These are phyloP conservation scores for Nymphicus hollandicus DNA, from an alignment of 2,113 vertebrate species.

Conservation along the genomic window DNA sequence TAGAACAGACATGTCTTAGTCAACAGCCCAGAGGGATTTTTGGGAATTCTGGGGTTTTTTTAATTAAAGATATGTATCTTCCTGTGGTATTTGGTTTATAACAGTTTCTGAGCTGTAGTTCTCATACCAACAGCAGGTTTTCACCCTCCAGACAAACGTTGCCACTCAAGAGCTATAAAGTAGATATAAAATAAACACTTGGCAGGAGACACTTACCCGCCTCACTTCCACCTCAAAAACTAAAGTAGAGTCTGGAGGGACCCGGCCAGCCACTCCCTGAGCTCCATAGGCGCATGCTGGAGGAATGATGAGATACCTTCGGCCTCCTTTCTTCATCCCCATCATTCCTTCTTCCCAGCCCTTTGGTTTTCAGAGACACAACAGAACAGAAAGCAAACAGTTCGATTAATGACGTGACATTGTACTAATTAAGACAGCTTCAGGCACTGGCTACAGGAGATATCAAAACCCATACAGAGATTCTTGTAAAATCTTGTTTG, in stretches of 20 bases:
- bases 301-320: slow-evolving; percentile 84
- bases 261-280: slow-evolving; percentile 80
- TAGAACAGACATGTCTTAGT: not conserved
- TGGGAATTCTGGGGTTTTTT: not conserved
- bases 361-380: slow-evolving; percentile 64
- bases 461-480: not conserved
- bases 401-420: not conserved
- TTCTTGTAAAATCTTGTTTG: not conserved
- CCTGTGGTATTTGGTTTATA: not conserved
- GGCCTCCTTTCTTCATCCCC: slow-evolving; percentile 88
- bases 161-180: not conserved
- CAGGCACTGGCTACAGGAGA: not conserved
- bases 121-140: not conserved
- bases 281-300: slow-evolving; percentile 81
- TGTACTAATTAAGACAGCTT: not conserved
- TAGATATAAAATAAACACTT: not conserved
- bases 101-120: not conserved
- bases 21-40: not conserved
- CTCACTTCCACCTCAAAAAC: slow-evolving; percentile 88
- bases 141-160: not conserved
- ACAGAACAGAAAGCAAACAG: not conserved
- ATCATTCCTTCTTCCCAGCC: slow-evolving; percentile 95
- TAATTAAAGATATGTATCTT: not conserved
- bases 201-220: slow-evolving; percentile 76
- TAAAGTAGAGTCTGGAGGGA: slow-evolving; percentile 83